These are phyloP conservation scores for Chaenodraco wilsoni DNA, from an alignment of 2,797 vertebrate species.

Conservation along the genomic window DNA sequence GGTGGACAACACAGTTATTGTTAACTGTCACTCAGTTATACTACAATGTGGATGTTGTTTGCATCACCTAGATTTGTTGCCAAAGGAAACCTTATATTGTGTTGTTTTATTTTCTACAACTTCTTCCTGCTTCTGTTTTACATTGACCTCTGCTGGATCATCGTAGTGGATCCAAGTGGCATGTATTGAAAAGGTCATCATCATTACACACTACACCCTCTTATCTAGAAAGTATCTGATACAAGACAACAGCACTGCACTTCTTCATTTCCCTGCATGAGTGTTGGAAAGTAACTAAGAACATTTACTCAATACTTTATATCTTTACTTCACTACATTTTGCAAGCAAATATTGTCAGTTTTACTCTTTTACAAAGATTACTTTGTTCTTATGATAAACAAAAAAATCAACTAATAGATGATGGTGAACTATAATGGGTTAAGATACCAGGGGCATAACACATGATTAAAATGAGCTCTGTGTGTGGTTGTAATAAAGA, in stretches of 20 bases:
- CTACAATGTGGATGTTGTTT: neutral
- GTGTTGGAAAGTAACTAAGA: no score
- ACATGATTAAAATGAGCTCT: no score
- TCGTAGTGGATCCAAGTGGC: neutral
- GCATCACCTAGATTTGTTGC: conserved; percentile 1
- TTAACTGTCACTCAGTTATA: neutral
- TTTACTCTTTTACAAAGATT: no score
- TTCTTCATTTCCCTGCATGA: conserved; percentile 42
- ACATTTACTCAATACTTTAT: no score
- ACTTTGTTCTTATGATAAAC: no score
- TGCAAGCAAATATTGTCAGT: no score
- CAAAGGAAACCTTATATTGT: neutral
- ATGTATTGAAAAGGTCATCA: conserved; percentile 25
- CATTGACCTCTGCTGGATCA: neutral
- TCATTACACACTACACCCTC: conserved; percentile 4
- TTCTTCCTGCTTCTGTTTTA: neutral
- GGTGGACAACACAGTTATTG: conserved; percentile 23
- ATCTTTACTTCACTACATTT: no score
- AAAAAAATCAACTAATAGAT: no score
- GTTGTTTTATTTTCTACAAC: neutral
- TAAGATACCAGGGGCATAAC: no score
- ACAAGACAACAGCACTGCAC: conserved; percentile 38
- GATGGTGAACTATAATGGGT: no score
- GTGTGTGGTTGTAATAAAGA: no score
- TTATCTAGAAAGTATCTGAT: conserved; percentile 49